Evolutionary conservation across 2,113 vertebrate genomes (phyloP).

Genomic region (Hypocryptadius cinnamomeus): DNA sequence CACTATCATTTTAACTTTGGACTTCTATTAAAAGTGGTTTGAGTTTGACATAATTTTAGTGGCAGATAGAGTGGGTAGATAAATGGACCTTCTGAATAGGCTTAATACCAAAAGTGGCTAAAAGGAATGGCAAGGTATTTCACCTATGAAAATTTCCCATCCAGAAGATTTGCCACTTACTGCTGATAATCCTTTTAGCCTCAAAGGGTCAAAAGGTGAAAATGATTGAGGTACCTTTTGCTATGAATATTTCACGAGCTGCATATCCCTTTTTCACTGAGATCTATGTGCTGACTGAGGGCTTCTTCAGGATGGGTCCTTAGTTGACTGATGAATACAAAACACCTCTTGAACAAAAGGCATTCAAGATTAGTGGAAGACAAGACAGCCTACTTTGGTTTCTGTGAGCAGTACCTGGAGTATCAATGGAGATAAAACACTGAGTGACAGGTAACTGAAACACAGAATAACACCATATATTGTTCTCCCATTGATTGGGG

Average conservation of each 20-base stretch:
- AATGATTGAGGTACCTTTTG: slow-evolving; percentile 73
- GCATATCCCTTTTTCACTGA: slow-evolving; percentile 79
- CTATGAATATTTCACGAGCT: slow-evolving; percentile 84
- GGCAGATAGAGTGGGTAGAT: slow-evolving; percentile 58
- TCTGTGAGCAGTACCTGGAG: slow-evolving; percentile 77
- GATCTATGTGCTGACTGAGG: slow-evolving; percentile 81
- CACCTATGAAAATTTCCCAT: slow-evolving; percentile 51
- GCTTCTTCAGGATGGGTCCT: slow-evolving; percentile 88
- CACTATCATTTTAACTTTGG: slow-evolving; percentile 46
- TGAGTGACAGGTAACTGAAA: slow-evolving; percentile 78
- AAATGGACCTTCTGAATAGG: slow-evolving; percentile 44
- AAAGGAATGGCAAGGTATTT: slow-evolving; percentile 14
- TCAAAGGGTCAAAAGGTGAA: slow-evolving; percentile 82
- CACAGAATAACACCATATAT: slow-evolving; percentile 80
- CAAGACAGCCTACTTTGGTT: slow-evolving; percentile 85
- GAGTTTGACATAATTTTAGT: slow-evolving; percentile 38
- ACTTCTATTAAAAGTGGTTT: slow-evolving; percentile 63
- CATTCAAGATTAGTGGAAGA: slow-evolving; percentile 84
- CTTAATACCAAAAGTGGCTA: slow-evolving; percentile 56
- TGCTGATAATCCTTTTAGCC: slow-evolving; percentile 37
- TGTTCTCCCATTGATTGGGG: slow-evolving; percentile 82
- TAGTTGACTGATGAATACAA: slow-evolving; percentile 91
- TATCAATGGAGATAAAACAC: slow-evolving; percentile 82
- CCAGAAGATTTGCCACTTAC: slow-evolving; percentile 50
- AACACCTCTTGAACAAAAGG: slow-evolving; percentile 84